These are phyloP conservation scores for Thereva unica DNA, from an alignment of 2,888 invertebrate species.

Conservation along the genomic window DNA sequence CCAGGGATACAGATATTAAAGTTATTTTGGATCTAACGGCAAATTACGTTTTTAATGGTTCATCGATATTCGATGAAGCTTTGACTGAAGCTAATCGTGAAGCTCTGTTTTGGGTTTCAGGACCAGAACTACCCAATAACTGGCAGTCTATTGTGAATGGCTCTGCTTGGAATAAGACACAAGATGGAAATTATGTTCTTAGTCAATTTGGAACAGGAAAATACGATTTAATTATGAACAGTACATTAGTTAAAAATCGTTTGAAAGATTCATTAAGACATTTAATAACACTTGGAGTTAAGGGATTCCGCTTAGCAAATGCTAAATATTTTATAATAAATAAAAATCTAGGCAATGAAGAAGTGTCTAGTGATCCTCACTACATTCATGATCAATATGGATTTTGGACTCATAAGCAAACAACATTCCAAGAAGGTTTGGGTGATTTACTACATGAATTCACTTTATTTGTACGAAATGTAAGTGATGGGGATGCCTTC, in stretches of 20 bases:
- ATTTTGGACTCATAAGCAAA: constrained; percentile 68
- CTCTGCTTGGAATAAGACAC: constrained; percentile 52
- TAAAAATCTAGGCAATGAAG: constrained; percentile 61
- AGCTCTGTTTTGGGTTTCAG: constrained; percentile 77
- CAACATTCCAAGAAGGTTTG: constrained; percentile 67
- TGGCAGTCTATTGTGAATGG: constrained; percentile 64
- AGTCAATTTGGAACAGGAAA: constrained; percentile 71
- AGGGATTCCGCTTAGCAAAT: constrained; percentile 73
- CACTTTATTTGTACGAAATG: constrained; percentile 65
- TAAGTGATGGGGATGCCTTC: constrained; percentile 60
- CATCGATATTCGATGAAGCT: constrained; percentile 70
- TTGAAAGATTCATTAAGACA: constrained; percentile 69
- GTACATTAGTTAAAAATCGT: constrained; percentile 66
- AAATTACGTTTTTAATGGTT: constrained; percentile 69
- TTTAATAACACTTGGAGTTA: constrained; percentile 77
- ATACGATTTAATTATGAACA: constrained; percentile 83
- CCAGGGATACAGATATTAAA: constrained; percentile 60
- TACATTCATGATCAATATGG: constrained; percentile 63
- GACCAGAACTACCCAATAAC: constrained; percentile 65
- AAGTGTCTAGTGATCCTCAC: constrained; percentile 50
- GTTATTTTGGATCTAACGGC: constrained; percentile 77
- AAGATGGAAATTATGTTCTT: constrained; percentile 66
- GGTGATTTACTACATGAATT: constrained; percentile 66
- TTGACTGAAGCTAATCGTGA: constrained; percentile 68
- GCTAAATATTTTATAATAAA: constrained; percentile 70